A percentile compares a stretch with the other conserved stretches of the same genome.
Evolutionary conservation across 2,888 invertebrate species (phyloP).

Genomic region (Oegoconia quadripuncta): DNA sequence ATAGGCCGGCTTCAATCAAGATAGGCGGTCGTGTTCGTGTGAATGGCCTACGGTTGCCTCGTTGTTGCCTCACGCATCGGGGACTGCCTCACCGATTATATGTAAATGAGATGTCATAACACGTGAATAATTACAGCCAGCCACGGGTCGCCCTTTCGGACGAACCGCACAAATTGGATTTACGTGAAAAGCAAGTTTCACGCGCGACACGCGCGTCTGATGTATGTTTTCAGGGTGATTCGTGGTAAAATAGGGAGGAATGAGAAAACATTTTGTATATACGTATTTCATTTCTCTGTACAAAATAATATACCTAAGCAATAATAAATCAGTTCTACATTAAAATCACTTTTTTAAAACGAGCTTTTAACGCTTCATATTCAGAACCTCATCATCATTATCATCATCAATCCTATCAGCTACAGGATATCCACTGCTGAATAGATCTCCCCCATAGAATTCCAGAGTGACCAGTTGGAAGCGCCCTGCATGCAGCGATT

Average conservation of each 20-base stretch:
- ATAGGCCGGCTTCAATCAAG: conserved; percentile 73
- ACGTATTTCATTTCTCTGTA: not conserved
- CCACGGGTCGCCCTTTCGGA: conserved; percentile 73
- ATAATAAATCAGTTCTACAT: not conserved
- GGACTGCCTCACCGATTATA: conserved; percentile 71
- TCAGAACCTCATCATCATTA: too few species aligned
- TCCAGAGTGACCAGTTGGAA: too few species aligned
- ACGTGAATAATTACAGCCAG: conserved; percentile 75
- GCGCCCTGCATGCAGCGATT: too few species aligned
- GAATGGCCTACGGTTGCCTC: conserved; percentile 67
- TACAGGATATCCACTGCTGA: too few species aligned
- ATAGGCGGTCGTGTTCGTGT: conserved; percentile 65
- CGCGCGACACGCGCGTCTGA: conserved; percentile 14
- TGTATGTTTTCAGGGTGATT: conserved; percentile 15
- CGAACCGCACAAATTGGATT: conserved; percentile 72
- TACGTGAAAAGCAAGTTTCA: conserved; percentile 72
- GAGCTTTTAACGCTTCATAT: too few species aligned
- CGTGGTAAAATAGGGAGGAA: conserved; percentile 5
- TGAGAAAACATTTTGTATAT: not conserved
- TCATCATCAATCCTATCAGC: too few species aligned
- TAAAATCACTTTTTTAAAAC: not conserved
- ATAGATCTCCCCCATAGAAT: too few species aligned
- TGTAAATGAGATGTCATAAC: conserved; percentile 79
- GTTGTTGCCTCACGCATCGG: conserved; percentile 70
- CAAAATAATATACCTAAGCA: not conserved